A percentile compares a stretch with the other conserved stretches of the same genome.
These are phyloP conservation scores for Vespertilio murinus DNA, from an alignment of 2,797 vertebrate species.

Conservation along the genomic window DNA sequence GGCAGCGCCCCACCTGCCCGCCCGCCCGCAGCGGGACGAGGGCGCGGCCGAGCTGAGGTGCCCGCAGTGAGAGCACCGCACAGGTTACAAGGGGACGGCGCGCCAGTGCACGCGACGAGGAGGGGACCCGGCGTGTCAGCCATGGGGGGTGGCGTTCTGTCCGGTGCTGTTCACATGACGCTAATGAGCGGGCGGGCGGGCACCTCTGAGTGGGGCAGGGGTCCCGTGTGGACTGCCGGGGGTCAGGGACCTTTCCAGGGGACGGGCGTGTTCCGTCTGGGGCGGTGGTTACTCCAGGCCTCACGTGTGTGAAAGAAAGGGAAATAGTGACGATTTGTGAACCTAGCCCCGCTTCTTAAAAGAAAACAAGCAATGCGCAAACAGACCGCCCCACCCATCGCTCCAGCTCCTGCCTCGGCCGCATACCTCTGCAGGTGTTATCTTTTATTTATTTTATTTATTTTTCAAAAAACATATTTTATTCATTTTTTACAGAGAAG, in stretches of 20 bases:
- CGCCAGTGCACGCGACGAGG: fast-evolving
- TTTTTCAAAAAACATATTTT: too few species aligned
- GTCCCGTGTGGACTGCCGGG: too few species aligned
- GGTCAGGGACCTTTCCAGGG: background rate
- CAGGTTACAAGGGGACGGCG: background rate
- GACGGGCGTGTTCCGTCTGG: background rate
- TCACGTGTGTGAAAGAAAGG: background rate
- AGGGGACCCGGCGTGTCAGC: fast-evolving
- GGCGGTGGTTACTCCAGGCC: too few species aligned
- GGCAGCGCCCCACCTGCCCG: too few species aligned
- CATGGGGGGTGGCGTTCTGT: fast-evolving
- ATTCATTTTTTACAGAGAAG: too few species aligned
- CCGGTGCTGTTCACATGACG: fast-evolving
- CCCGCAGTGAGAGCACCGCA: fast-evolving
- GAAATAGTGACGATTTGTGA: background rate
- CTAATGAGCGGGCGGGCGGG: background rate
- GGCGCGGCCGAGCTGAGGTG: background rate
- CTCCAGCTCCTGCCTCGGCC: too few species aligned
- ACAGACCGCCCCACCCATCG: too few species aligned
- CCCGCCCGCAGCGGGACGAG: background rate
- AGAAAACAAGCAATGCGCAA: too few species aligned
- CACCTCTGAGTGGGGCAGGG: too few species aligned
- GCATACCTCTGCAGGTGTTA: background rate
- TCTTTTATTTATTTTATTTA: background rate
- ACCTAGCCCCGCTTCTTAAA: background rate